Conservation (phyloP, 2,888 invertebrate species). For the Agrotis clavis region DNA sequence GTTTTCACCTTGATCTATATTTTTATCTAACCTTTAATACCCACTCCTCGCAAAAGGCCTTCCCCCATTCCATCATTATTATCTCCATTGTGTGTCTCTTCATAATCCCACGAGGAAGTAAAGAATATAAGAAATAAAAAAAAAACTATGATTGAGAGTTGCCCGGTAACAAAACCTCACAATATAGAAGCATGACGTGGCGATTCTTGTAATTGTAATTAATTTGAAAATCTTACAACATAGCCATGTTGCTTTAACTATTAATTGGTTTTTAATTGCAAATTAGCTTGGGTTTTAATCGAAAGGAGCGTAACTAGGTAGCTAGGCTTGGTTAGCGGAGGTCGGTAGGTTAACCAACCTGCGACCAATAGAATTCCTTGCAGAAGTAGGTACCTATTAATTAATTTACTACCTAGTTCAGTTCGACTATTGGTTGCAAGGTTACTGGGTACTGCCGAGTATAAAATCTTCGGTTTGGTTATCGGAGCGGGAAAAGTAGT, state of each 20-base stretch:
- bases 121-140: too few relatives aligned
- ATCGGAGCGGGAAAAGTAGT: too few relatives aligned
- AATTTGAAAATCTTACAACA: conserved; percentile 22
- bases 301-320: conserved; percentile 3
- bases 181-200: neutral
- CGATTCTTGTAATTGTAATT: conserved; percentile 24
- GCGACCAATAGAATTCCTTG: neutral
- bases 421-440: too few relatives aligned
- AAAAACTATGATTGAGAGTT: neutral
- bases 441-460: too few relatives aligned
- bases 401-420: too few relatives aligned
- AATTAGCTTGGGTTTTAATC: conserved; percentile 34
- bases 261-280: conserved; percentile 47
- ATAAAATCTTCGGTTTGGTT: too few relatives aligned
- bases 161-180: neutral
- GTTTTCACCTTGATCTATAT: too few relatives aligned
- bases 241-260: conserved; percentile 38
- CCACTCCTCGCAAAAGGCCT: too few relatives aligned
- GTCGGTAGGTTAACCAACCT: neutral
- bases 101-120: too few relatives aligned
- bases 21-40: too few relatives aligned
- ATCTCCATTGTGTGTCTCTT: too few relatives aligned
- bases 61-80: too few relatives aligned
- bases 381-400: neutral
- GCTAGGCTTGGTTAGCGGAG: neutral